A percentile compares a stretch with the other conserved stretches of the same genome.
phyloP scores from a whole-genome alignment of 1,140 invertebrate genomes.

The Gryon sp. region DNA sequence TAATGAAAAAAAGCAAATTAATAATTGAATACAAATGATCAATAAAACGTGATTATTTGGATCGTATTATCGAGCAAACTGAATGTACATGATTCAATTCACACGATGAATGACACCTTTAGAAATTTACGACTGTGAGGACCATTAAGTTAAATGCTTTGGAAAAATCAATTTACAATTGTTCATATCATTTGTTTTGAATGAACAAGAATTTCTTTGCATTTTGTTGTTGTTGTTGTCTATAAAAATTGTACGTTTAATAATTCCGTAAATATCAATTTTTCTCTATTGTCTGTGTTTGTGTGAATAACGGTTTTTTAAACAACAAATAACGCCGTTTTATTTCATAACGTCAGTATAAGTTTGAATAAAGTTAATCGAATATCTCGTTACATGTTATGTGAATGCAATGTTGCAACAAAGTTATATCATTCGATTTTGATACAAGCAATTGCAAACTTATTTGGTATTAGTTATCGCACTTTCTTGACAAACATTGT shows the following conservation, averaged over 20 bases:
- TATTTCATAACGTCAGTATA: neutral
- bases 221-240: too few relatives aligned
- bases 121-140: constrained; percentile 19
- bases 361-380: neutral
- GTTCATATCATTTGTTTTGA: constrained; percentile 14
- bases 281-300: too few relatives aligned
- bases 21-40: constrained; percentile 19
- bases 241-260: too few relatives aligned
- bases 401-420: neutral
- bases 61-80: constrained; percentile 3
- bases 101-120: constrained; percentile 19
- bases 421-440: neutral
- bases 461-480: neutral
- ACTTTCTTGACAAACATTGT: neutral
- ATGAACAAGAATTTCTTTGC: too few relatives aligned
- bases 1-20: constrained; percentile 21
- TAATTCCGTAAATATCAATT: too few relatives aligned
- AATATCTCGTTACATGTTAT: neutral
- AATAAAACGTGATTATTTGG: constrained; percentile 16
- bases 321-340: too few relatives aligned
- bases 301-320: too few relatives aligned
- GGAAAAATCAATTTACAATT: constrained; percentile 16
- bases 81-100: constrained; percentile 15
- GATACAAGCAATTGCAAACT: neutral
- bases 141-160: constrained; percentile 20